Evolutionary conservation across 2,113 vertebrate genomes (phyloP), one percentile per base, ranked within the genome.

Genomic region (Pterocles gutturalis): DNA sequence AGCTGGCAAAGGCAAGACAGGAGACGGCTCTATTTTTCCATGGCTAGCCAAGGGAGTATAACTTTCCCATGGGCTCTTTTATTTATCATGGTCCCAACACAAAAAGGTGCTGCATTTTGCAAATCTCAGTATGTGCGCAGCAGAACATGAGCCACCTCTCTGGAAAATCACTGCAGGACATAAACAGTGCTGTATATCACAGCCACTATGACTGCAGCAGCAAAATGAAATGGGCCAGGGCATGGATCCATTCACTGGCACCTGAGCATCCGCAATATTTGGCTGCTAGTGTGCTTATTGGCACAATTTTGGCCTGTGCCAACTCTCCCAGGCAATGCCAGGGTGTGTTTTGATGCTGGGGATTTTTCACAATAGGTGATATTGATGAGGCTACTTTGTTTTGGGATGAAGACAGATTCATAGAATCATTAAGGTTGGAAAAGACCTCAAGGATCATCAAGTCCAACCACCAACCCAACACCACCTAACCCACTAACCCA

Each of bases 111-210:
- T 64, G 33, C 38, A 57, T 49, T 60, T 82, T 85, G 15, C 28
- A 58, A 22, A 54, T 29, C 34, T 57, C 41, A 25, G 25, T 5
- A 7, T 29, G 24, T 21, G 29, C 25, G 31, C 12, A 51, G 57
- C 29, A 90, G 57, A 79, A 34, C 33, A 48, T 0, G 0, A 73
- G 14, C 24, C 54, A 67, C 14, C 24, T 43, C 16, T 46, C 33
- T 46, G 51, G 69, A 96, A 81, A 92, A 87, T 58, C 64, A 45
- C 54, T 1, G 7, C 36, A 49, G 69, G 45, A 83, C 54, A 31
- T 41, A 55, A 73, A n/a, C 13, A 76, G 15, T 38, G 4, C 45
- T 58, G 3, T 49, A 19, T 0, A 0, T 60, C 64, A 60, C 10
- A 22, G 31, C 3, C 7, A 13, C 48, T 78, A 54, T 55, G 70